A percentile compares a stretch with the other conserved stretches of the same genome.
Conservation (phyloP, 2,113 vertebrate genomes). For the Brienomyrus brachyistius region DNA sequence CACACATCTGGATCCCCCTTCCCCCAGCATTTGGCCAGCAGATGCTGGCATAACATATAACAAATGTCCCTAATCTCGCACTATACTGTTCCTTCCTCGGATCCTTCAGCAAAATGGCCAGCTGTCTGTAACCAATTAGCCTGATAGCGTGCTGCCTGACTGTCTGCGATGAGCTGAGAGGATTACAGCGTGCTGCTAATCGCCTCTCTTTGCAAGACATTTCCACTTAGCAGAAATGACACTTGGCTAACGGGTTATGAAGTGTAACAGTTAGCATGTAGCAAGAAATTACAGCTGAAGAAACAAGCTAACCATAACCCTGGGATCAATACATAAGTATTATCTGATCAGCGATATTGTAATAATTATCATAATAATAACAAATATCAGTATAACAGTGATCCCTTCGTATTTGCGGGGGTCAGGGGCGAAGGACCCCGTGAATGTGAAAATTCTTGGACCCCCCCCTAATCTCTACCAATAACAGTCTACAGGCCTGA, state of each 20-base stretch:
- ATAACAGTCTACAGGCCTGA: neutral
- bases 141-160: neutral
- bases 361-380: neutral
- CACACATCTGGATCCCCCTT: neutral
- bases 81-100: neutral
- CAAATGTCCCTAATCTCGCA: neutral
- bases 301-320: neutral
- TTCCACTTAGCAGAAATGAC: neutral
- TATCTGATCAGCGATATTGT: neutral
- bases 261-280: neutral
- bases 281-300: neutral
- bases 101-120: neutral
- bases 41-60: neutral
- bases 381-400: neutral
- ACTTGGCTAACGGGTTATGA: neutral
- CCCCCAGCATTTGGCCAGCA: conserved; percentile 10
- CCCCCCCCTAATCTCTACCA: neutral
- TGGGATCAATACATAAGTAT: neutral
- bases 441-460: neutral
- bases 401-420: neutral
- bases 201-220: neutral
- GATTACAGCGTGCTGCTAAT: neutral
- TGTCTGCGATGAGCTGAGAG: neutral
- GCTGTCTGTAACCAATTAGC: neutral
- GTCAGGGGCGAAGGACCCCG: neutral